Conservation (phyloP, 1,140 invertebrate species). For the Carposina sasakii region DNA sequence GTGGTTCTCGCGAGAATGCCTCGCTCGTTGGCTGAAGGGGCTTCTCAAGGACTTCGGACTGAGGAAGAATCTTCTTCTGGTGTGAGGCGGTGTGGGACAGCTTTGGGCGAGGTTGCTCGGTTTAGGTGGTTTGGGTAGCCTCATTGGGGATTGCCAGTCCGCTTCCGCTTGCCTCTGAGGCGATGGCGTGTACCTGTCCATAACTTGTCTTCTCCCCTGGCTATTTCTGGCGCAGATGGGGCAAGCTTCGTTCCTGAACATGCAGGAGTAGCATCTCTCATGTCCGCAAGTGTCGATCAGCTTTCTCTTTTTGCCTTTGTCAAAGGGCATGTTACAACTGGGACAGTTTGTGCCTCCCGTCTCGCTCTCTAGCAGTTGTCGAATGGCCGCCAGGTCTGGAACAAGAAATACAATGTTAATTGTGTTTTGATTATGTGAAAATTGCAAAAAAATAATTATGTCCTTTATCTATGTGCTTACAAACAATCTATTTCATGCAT, state of each 20-base stretch:
- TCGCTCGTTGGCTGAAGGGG: conserved; percentile 75
- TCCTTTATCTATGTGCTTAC: no score
- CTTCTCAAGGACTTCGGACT: conserved; percentile 84
- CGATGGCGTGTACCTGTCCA: conserved; percentile 68
- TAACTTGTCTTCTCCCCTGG: conserved; percentile 41
- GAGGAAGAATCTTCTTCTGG: conserved; percentile 84
- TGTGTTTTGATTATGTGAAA: background rate
- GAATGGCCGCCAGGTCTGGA: conserved; percentile 64
- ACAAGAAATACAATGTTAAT: conserved; percentile 27
- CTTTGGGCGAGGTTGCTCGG: conserved; percentile 73
- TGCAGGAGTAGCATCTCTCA: conserved; percentile 94
- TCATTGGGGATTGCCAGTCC: conserved; percentile 57
- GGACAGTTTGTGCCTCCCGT: conserved; percentile 79
- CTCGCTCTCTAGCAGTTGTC: conserved; percentile 64
- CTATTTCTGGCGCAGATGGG: conserved; percentile 82
- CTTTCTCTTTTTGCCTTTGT: conserved; percentile 94
- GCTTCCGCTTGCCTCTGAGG: conserved; percentile 63
- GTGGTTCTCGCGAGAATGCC: conserved; percentile 68
- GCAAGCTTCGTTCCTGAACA: conserved; percentile 92
- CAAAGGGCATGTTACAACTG: conserved; percentile 92
- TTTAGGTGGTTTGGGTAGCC: conserved; percentile 62
- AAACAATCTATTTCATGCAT: conserved; percentile 20
- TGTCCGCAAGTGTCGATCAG: conserved; percentile 95
- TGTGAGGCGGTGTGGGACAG: conserved; percentile 86
- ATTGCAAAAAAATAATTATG: no score